Percentiles rank a stretch among this genome's conserved stretches.
Conservation (phyloP, 2,888 invertebrate genomes). For the Scaptomyza polygonia region DNA sequence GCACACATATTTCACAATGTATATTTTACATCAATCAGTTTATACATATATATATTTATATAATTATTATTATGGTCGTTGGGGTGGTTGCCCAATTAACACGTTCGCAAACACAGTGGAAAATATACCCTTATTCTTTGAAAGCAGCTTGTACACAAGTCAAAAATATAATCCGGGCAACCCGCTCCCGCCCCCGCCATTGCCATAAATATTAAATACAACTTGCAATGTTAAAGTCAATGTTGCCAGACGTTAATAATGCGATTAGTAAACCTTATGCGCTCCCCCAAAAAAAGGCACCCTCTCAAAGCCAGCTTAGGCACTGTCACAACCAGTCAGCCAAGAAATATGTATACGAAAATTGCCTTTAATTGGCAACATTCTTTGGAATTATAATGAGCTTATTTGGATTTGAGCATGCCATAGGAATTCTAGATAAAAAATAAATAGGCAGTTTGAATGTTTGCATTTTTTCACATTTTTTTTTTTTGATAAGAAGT, state of each 20-base stretch:
- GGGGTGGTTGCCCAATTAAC: neutral
- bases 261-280: conserved; percentile 5
- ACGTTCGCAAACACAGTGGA: neutral
- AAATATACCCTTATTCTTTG: neutral
- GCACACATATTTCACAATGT: conserved; percentile 2
- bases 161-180: neutral
- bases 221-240: conserved; percentile 1
- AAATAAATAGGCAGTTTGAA: neutral
- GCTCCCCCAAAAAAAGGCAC: neutral
- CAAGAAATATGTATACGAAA: conserved; percentile 2
- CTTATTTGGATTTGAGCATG: neutral
- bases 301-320: neutral
- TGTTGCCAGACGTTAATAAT: conserved; percentile 6
- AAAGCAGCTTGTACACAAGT: neutral
- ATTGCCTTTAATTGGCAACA: conserved; percentile 2
- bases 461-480: neutral
- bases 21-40: neutral
- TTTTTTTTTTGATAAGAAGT: neutral
- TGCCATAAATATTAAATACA: neutral
- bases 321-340: neutral
- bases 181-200: neutral
- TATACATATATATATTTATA: neutral
- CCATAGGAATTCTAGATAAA: neutral
- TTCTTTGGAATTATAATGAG: neutral
- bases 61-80: neutral